Evolutionary conservation across 2,113 vertebrate species (phyloP).

Genomic region (Aviceda subcristata): DNA sequence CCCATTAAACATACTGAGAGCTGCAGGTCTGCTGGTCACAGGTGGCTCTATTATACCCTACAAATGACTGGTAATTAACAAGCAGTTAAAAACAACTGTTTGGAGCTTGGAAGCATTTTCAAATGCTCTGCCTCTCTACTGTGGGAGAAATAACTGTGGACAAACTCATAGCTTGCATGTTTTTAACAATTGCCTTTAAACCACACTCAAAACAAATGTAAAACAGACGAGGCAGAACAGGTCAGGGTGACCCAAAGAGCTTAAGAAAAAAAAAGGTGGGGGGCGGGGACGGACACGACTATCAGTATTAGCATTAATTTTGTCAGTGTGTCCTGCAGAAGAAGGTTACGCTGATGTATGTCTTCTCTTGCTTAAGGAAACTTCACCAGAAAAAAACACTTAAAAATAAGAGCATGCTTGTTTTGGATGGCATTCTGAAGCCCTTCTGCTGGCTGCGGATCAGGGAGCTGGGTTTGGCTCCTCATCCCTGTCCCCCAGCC

Average conservation of each 20-base stretch:
- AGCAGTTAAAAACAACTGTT: slow-evolving; percentile 12
- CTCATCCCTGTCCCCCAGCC: background rate
- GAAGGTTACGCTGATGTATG: slow-evolving; percentile 14
- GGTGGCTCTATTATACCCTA: background rate
- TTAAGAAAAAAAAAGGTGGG: background rate
- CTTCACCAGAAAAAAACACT: background rate
- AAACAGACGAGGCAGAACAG: slow-evolving; percentile 73
- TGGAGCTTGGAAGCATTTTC: slow-evolving; percentile 2
- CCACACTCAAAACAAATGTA: slow-evolving; percentile 75
- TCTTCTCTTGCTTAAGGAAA: slow-evolving; percentile 46
- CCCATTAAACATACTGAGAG: background rate
- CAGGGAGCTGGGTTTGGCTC: background rate
- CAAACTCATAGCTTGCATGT: slow-evolving; percentile 58
- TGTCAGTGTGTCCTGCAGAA: slow-evolving; percentile 60
- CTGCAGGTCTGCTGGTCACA: background rate
- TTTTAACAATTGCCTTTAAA: slow-evolving; percentile 71
- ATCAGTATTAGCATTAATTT: slow-evolving; percentile 57
- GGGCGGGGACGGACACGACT: background rate
- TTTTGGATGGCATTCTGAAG: background rate
- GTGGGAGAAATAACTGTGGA: slow-evolving; percentile 45
- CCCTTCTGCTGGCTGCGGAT: background rate
- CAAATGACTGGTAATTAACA: background rate
- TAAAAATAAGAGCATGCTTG: background rate
- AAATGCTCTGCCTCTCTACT: slow-evolving; percentile 18
- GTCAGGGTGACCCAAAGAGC: slow-evolving; percentile 72